Evolutionary conservation across 2,888 invertebrate genomes (phyloP), one percentile per base, ranked within the genome.

Genomic region (Calameuta filiformis): DNA sequence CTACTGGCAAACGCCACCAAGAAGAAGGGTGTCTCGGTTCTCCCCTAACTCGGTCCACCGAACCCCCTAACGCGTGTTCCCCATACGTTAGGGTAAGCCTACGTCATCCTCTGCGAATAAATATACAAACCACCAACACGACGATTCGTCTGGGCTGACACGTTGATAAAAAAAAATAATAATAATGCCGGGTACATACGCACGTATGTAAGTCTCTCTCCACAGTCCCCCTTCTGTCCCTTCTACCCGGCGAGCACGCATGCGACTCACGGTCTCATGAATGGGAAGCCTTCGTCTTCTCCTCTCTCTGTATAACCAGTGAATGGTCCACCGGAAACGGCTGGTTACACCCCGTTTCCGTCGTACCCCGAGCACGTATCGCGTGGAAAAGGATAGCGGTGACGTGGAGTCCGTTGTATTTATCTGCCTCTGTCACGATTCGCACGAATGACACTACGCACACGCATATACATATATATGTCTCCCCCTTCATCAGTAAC

Each of bases 281-380:
- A 89, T 89, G 89, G 88, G 87, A 86, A 85, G 86, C 88, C 88
- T 84, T 87, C 86, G 87, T 87, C 86, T 86, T 86, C 85, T 84
- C 84, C 84, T 82, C 76, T 69, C 37, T 69, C 37, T 76, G 71
- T 9, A 69, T 75, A 69, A 73, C 69, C 81, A 85, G 86, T 88
- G 89, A 89, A 89, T 89, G 89, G 89, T 89, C 88, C 88, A 88
- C 89, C 89, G 89, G 89, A 89, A 89, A 89, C 88, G 88, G 85
- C 87, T 89, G 88, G 88, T 89, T 89, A 88, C 88, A 88, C 88
- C 87, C 88, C 84, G 88, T 88, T 89, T 89, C 89, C 89, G 89
- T 87, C 88, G 86, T 83, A 85, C 82, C 85, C 85, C 85, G 83
- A 84, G 87, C 85, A 56, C 23, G 56, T 56, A 56, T 56, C 56